Evolutionary conservation across 2,797 vertebrate species (phyloP), one percentile per base, ranked within the genome.

Genomic region (Gymnodraco acuticeps): DNA sequence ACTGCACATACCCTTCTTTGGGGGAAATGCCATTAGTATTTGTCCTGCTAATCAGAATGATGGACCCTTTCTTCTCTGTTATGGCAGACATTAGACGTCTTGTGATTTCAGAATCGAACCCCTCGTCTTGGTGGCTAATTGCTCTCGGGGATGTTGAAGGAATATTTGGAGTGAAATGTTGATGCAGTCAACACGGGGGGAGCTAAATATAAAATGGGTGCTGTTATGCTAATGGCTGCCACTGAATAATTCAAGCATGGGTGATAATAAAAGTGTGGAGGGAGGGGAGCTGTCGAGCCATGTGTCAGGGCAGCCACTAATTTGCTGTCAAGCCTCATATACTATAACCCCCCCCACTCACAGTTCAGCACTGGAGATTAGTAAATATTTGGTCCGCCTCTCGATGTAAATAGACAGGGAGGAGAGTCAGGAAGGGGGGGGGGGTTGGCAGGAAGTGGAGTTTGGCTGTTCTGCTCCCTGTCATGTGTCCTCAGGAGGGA

Each of bases 201-300:
- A 82, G 91, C 92, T 95, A 96, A 96, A 96, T 95, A 95, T 95
- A 97, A 96, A 95, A 95, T 94, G 80, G 80, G 90, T 92, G 88
- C 92, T 88, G 84, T 91, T 94, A 95, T 94, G 89, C 93, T 96
- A 95, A 96, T 94, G 87, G 92, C 33, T 86, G 87, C 78, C 92
- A 83, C 89, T 96, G 95, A 97, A 97, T 96, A 95, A 97, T 96
- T 97, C 94, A 96, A 89, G 80, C 91, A 68, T 84, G 92, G 88
- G 94, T 95, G 96, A 95, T 93, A 95, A 95, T 89, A 95, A 94
- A 93, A 91, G 85, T 78, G 75, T 86, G 68, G 74, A 86, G 90
- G 85, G 83, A 76, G 80, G 84, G 85, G 89, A 92, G 91, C 88
- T 96, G 88, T 92, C 94, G 87, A 88, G 85, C 92, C 90, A 94